A percentile compares a stretch with the other conserved stretches of the same genome.
phyloP scores from a whole-genome alignment of 2,888 invertebrate genomes.

The Hydraecia micacea region DNA sequence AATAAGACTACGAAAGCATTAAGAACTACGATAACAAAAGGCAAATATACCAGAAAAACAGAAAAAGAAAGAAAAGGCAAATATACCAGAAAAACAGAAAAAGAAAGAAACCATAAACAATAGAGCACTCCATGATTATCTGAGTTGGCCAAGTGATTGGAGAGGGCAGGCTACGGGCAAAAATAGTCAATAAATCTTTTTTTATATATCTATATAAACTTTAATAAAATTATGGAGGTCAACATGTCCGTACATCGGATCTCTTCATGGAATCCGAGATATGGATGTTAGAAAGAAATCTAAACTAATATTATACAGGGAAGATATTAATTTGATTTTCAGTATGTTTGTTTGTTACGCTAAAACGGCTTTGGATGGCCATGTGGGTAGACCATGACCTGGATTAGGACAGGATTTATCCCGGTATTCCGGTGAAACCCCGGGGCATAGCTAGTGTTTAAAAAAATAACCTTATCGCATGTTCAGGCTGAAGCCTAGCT shows the following conservation, averaged over 20 bases:
- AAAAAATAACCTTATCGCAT: not conserved
- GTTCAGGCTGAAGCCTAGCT: not conserved
- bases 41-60: not conserved
- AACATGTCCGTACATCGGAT: not conserved
- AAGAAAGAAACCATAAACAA: conserved; percentile 13
- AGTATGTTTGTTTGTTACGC: not conserved
- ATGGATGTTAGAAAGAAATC: not conserved
- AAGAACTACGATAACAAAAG: not conserved
- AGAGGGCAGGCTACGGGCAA: not conserved
- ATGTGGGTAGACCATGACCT: not conserved
- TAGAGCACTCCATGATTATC: conserved; percentile 25
- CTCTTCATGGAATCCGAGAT: not conserved
- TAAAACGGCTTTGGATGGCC: not conserved
- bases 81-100: not conserved
- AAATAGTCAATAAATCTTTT: conserved; percentile 18
- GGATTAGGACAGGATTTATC: not conserved
- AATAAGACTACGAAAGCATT: not conserved
- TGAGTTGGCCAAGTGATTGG: conserved; percentile 9
- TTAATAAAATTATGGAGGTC: conserved; percentile 23
- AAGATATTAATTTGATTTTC: not conserved
- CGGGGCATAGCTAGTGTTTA: not conserved
- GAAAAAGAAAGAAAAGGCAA: not conserved
- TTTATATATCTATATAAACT: conserved; percentile 10
- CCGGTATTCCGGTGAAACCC: not conserved
- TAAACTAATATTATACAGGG: not conserved